These are phyloP conservation scores for Trichoplusia ni DNA, from an alignment of 1,140 invertebrate genomes.

Conservation along the genomic window DNA sequence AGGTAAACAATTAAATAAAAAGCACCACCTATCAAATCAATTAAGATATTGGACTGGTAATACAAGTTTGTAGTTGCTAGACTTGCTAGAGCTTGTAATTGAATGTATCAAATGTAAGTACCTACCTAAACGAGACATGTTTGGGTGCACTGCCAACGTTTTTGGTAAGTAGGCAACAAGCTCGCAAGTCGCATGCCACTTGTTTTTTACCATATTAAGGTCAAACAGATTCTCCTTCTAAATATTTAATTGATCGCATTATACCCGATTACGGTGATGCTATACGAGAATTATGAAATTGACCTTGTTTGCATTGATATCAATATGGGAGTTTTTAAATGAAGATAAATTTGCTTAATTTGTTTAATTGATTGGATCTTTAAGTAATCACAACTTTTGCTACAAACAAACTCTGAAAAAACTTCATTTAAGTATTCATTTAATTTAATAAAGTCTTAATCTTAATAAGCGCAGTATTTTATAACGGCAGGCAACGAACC, in stretches of 20 bases:
- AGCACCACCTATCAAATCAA: no score
- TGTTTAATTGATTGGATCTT: background rate
- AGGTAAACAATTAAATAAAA: no score
- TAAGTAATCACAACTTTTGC: no score
- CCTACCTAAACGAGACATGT: background rate
- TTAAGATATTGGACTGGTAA: no score
- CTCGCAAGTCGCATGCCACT: background rate
- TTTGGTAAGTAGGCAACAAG: conserved; percentile 4
- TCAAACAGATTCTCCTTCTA: background rate
- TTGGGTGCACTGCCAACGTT: background rate
- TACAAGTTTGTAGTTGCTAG: no score
- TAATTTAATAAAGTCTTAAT: no score
- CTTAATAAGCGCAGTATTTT: no score
- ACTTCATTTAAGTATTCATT: no score
- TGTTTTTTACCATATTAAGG: background rate
- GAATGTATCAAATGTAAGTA: no score
- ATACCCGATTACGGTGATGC: background rate
- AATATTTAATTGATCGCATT: background rate
- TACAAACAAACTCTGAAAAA: no score
- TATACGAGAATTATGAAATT: background rate
- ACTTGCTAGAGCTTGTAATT: no score
- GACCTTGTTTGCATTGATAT: background rate
- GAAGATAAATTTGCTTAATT: background rate
- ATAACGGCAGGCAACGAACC: no score
- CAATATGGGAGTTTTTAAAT: background rate